Conservation (phyloP, 2,888 invertebrate species). For the Drosophila cognata region DNA sequence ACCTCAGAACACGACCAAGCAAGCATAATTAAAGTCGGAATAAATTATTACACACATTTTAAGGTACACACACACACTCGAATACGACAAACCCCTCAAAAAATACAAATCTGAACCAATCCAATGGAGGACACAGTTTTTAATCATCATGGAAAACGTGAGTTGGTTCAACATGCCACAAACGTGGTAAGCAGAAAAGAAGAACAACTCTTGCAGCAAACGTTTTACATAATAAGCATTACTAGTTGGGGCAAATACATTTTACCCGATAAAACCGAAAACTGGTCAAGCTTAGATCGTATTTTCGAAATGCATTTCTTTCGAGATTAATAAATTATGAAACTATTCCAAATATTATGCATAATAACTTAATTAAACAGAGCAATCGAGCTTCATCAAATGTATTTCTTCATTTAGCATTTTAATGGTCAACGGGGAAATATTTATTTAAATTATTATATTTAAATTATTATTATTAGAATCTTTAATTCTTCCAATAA, state of each 20-base stretch:
- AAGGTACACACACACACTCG: conserved; percentile 22
- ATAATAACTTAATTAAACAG: not conserved
- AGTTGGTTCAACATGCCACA: conserved; percentile 27
- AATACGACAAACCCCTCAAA: conserved; percentile 51
- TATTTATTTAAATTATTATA: not conserved
- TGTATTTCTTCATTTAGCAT: not conserved
- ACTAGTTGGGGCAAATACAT: not conserved
- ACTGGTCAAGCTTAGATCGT: not conserved
- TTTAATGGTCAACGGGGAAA: not conserved
- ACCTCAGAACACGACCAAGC: conserved; percentile 41
- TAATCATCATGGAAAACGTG: conserved; percentile 51
- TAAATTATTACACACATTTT: conserved; percentile 78
- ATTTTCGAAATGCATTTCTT: not conserved
- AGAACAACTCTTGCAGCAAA: conserved; percentile 1
- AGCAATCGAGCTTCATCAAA: fast-evolving
- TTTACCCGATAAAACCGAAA: not conserved
- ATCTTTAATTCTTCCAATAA: not conserved
- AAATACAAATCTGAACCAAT: conserved; percentile 22
- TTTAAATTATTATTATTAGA: not conserved
- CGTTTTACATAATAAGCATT: conserved; percentile 6
- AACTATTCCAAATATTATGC: not conserved
- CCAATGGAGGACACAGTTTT: conserved; percentile 26
- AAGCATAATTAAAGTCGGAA: conserved; percentile 74
- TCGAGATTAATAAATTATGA: not conserved
- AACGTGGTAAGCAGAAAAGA: conserved; percentile 39